phyloP scores from a whole-genome alignment of 2,797 vertebrate species.

The Lateolabrax maculatus region DNA sequence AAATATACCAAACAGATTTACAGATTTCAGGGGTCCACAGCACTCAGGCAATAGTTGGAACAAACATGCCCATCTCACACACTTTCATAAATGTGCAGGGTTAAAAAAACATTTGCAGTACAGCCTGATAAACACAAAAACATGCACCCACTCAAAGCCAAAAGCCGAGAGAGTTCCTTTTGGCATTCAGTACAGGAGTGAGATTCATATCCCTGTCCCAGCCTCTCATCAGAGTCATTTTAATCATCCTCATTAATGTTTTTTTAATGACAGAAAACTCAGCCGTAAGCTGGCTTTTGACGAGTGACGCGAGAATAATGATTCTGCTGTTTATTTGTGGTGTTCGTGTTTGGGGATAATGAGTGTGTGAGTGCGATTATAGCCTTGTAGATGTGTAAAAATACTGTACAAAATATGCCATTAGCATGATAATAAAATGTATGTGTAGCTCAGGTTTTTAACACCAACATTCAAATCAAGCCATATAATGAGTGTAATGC shows the following conservation, averaged over 20 bases:
- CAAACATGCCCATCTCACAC: slow-evolving; percentile 25
- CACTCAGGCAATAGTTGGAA: slow-evolving; percentile 26
- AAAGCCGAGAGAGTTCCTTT: slow-evolving; percentile 61
- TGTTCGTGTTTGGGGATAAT: slow-evolving; percentile 56
- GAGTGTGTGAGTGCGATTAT: slow-evolving; percentile 13
- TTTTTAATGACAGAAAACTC: slow-evolving; percentile 72
- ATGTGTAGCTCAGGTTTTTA: slow-evolving; percentile 4
- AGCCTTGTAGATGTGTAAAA: slow-evolving; percentile 36
- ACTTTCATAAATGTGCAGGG: slow-evolving; percentile 32
- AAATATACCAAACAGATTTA: slow-evolving; percentile 19
- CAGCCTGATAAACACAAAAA: slow-evolving; percentile 53
- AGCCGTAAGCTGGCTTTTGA: slow-evolving; percentile 60
- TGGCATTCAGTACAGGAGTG: slow-evolving; percentile 55
- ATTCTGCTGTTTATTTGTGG: slow-evolving; percentile 60
- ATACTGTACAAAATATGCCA: slow-evolving; percentile 9
- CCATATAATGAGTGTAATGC: slow-evolving; percentile 31
- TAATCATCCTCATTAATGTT: slow-evolving; percentile 78
- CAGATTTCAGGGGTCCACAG: slow-evolving; percentile 19
- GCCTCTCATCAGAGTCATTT: slow-evolving; percentile 63
- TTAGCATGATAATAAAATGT: not conserved
- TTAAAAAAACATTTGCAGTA: slow-evolving; percentile 3
- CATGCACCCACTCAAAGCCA: slow-evolving; percentile 60
- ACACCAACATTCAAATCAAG: not conserved
- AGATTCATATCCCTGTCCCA: slow-evolving; percentile 66
- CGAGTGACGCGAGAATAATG: slow-evolving; percentile 66